Percentiles rank a stretch among this genome's conserved stretches.
Evolutionary conservation across 2,113 vertebrate genomes (phyloP).

Genomic region (Erinaceus europaeus): DNA sequence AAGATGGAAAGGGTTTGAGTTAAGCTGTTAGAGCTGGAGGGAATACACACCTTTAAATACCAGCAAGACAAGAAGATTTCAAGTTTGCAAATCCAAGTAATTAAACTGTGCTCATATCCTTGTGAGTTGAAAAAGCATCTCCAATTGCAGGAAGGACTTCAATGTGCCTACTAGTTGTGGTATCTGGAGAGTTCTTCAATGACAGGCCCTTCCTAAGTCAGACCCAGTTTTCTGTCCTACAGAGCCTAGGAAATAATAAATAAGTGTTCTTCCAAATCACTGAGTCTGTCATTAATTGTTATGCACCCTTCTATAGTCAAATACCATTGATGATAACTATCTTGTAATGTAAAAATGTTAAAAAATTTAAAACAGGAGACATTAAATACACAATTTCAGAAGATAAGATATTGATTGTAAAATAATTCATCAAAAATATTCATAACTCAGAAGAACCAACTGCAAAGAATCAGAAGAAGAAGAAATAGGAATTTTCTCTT

Average conservation of each 20-base stretch:
- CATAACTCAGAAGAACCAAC: background rate
- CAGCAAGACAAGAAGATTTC: background rate
- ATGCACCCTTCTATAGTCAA: background rate
- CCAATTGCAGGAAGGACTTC: background rate
- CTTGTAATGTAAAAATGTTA: background rate
- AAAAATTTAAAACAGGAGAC: background rate
- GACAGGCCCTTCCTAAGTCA: background rate
- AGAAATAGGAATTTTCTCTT: background rate
- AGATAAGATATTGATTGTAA: background rate
- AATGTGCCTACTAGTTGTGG: background rate
- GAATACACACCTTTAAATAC: background rate
- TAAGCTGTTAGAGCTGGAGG: background rate
- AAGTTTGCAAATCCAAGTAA: fast-evolving
- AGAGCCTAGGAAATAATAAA: background rate
- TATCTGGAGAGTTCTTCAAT: background rate
- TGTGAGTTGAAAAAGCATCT: background rate
- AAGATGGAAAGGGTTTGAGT: fast-evolving
- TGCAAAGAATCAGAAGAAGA: background rate
- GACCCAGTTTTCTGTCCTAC: background rate
- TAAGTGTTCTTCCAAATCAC: background rate
- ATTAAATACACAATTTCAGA: background rate
- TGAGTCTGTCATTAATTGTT: background rate
- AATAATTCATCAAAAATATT: background rate
- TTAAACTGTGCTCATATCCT: background rate
- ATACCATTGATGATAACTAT: background rate